phyloP scores from a whole-genome alignment of 2,888 invertebrate species.

The Pollenia angustigena region DNA sequence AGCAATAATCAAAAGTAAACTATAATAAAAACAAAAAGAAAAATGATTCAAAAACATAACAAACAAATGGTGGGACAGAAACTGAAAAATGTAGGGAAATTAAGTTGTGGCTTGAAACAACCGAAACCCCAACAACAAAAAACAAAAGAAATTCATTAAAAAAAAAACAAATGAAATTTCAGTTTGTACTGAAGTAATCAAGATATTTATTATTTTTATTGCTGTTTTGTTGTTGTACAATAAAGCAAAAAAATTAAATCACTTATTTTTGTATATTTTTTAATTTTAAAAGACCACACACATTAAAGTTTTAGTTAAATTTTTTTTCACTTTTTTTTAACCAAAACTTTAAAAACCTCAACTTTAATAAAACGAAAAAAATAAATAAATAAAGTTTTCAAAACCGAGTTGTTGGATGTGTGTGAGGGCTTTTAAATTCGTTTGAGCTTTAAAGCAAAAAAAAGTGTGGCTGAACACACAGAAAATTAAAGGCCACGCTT shows the following conservation, averaged over 20 bases:
- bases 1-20: conserved; percentile 64
- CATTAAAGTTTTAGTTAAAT: conserved; percentile 45
- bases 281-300: conserved; percentile 64
- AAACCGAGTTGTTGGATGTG: conserved; percentile 6
- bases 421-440: conserved; percentile 27
- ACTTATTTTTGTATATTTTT: conserved; percentile 54
- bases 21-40: conserved; percentile 4
- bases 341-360: conserved; percentile 57
- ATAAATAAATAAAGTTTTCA: conserved; percentile 34
- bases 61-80: conserved; percentile 9
- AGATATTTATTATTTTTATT: conserved; percentile 67
- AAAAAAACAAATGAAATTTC: conserved; percentile 20
- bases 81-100: conserved; percentile 59
- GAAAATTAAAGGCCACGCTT: conserved; percentile 77
- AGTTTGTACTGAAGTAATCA: conserved; percentile 51
- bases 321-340: conserved; percentile 13
- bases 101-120: conserved; percentile 53
- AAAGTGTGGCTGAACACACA: conserved; percentile 76
- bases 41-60: background rate
- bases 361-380: conserved; percentile 46
- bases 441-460: conserved; percentile 49
- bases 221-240: conserved; percentile 21
- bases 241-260: conserved; percentile 51
- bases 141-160: conserved; percentile 44
- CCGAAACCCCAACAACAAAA: background rate